phyloP scores from a whole-genome alignment of 2,888 invertebrate genomes.

The Morpho achilles region DNA sequence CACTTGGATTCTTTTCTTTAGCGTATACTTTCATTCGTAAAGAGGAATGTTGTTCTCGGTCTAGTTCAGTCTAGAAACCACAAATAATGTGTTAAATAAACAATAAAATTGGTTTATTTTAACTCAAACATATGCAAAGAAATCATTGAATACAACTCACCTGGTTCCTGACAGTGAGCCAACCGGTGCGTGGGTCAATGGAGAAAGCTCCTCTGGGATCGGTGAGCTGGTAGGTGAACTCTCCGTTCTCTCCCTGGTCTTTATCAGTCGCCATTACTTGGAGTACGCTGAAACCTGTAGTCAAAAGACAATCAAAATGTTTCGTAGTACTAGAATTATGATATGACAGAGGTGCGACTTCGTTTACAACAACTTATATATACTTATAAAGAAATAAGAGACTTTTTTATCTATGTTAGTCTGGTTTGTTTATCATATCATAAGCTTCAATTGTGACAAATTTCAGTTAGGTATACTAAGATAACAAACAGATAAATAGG shows the following conservation, averaged over 20 bases:
- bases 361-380: too few species aligned
- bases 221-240: slow-evolving; percentile 88
- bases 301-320: background rate
- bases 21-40: slow-evolving; percentile 88
- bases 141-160: slow-evolving; percentile 34
- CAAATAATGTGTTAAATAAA: background rate
- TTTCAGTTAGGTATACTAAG: too few species aligned
- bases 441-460: too few species aligned
- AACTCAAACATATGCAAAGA: too few species aligned
- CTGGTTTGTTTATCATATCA: too few species aligned
- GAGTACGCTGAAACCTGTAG: slow-evolving; percentile 68
- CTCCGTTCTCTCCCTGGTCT: slow-evolving; percentile 92
- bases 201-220: slow-evolving; percentile 88
- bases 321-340: too few species aligned
- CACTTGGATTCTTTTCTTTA: slow-evolving; percentile 85
- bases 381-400: too few species aligned
- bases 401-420: too few species aligned
- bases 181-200: slow-evolving; percentile 88
- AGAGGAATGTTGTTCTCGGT: slow-evolving; percentile 87
- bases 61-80: slow-evolving; percentile 81
- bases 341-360: too few species aligned
- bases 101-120: background rate
- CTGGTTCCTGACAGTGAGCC: slow-evolving; percentile 90
- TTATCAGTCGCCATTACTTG: slow-evolving; percentile 88
- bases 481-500: too few species aligned